Evolutionary conservation across 2,888 invertebrate genomes (phyloP).

Genomic region (Andrena minutula): DNA sequence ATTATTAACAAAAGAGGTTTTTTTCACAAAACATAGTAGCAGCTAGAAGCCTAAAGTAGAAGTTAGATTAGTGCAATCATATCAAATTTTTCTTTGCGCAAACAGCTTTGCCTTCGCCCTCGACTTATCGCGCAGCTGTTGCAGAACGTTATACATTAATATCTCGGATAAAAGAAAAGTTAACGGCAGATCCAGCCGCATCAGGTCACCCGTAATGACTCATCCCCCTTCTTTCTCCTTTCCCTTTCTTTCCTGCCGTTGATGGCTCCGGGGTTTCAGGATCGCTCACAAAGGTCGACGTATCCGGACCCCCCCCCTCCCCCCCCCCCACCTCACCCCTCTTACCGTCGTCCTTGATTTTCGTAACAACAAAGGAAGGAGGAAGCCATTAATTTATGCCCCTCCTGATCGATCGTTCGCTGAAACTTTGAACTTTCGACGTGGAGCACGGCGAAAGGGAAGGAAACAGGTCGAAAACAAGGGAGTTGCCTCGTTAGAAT

Average conservation of each 20-base stretch:
- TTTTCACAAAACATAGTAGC: not conserved
- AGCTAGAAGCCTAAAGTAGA: not conserved
- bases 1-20: not conserved
- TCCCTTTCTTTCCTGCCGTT: constrained; percentile 44
- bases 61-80: not conserved
- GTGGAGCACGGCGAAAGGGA: not conserved
- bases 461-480: not conserved
- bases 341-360: constrained; percentile 67
- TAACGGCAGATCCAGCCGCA: constrained; percentile 43
- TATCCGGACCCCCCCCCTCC: constrained; percentile 52
- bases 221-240: constrained; percentile 28
- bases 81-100: not conserved
- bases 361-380: constrained; percentile 53
- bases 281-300: constrained; percentile 58
- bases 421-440: constrained; percentile 50
- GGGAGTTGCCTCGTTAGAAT: constrained; percentile 20
- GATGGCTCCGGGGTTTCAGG: constrained; percentile 55
- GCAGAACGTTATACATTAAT: not conserved
- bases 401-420: constrained; percentile 62
- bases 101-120: not conserved
- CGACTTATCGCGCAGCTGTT: not conserved
- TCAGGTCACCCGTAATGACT: constrained; percentile 58
- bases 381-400: constrained; percentile 71
- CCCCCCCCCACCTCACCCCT: not conserved
- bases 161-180: constrained; percentile 29